These are phyloP conservation scores for Erebia aethiops DNA, from an alignment of 2,888 invertebrate genomes.

Conservation along the genomic window DNA sequence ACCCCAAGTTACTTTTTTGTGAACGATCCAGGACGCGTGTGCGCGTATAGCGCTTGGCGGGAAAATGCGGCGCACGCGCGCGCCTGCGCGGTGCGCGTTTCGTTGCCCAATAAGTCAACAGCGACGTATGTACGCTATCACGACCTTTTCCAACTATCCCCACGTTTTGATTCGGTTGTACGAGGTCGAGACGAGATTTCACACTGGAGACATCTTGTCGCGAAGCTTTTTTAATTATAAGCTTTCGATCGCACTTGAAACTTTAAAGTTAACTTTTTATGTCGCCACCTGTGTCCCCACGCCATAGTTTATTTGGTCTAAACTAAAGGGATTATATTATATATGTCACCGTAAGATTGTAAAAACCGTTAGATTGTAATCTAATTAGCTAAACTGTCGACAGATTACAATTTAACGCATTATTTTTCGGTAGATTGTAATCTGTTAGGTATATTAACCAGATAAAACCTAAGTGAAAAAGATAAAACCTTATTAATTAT, in stretches of 20 bases:
- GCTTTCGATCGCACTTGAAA: neutral
- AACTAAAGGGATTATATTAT: too few species aligned
- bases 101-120: constrained; percentile 64
- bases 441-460: too few species aligned
- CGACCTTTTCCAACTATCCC: constrained; percentile 37
- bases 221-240: neutral
- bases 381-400: too few species aligned
- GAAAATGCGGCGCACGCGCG: constrained; percentile 74
- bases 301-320: too few species aligned
- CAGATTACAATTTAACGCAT: too few species aligned
- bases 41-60: constrained; percentile 69
- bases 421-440: too few species aligned
- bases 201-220: neutral
- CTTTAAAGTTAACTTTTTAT: neutral
- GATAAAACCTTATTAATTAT: too few species aligned
- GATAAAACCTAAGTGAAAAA: too few species aligned
- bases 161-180: constrained; percentile 30
- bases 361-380: too few species aligned
- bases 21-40: constrained; percentile 46
- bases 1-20: neutral
- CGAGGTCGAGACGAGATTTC: neutral
- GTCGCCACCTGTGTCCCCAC: too few species aligned
- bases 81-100: constrained; percentile 60
- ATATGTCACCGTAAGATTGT: too few species aligned
- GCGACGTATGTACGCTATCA: constrained; percentile 40